Evolutionary conservation across 2,797 vertebrate genomes (phyloP), one percentile per base, ranked within the genome.

Genomic region (Sebastes minor): DNA sequence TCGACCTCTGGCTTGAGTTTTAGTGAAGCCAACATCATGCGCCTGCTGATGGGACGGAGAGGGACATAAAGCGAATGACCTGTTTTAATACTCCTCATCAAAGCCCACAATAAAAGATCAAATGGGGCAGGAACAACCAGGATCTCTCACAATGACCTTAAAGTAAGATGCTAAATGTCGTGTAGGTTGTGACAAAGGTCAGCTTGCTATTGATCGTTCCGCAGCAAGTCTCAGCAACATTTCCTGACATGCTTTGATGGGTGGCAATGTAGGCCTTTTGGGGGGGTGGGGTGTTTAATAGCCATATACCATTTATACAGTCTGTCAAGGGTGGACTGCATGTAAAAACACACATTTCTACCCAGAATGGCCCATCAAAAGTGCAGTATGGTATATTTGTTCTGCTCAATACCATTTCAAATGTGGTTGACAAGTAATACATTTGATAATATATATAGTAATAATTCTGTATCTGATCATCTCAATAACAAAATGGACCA

Each of bases 1-100:
- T 87, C 67, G 90, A 93, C 90, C 93, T 90, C 86, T 91, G 89
- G 63, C 90, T 92, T 91, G 82, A 93, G 92, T 92, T 92, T 94
- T 92, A 93, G 90, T 83, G 75, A 72, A 84, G 85, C 85, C 63
- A 89, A 91, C 91, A 89, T 89, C 78, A 69, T 69, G 74, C 6
- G 89, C 86, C 79, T 92, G 80, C 80, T 87, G 90, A 92, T 91
- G 88, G 88, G 78, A 86, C 74, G 62, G 78, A 73, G 83, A 52
- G 71, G 78, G 89, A 90, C 79, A 76, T 83, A 85, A 88, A 91
- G 74, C 63, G 69, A 84, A 91, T 82, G 74, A 87, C 89, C 89
- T 87, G 86, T 86, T 94, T 90, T 83, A 86, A 85, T 84, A 42
- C 56, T 76, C 52, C 86, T 86, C 81, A 86, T 87, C 84, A 92